These are phyloP conservation scores for Heliconius hewitsoni DNA, from an alignment of 1,140 invertebrate species.

Conservation along the genomic window DNA sequence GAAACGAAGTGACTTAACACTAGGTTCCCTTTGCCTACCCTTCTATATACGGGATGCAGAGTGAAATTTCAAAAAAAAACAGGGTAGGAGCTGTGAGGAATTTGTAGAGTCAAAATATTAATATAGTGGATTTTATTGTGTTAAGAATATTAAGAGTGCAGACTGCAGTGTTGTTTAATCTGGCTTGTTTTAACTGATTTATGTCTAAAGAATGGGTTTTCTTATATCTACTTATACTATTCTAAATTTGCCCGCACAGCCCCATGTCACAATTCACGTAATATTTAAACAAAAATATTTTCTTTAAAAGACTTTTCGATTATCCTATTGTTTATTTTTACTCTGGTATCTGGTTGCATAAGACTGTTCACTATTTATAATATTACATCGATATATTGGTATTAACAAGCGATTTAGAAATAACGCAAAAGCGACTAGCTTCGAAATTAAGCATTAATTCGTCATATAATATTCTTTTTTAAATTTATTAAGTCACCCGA, in stretches of 20 bases:
- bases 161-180: background rate
- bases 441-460: conserved; percentile 19
- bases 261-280: background rate
- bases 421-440: conserved; percentile 43
- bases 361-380: conserved; percentile 4
- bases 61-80: background rate
- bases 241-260: conserved; percentile 17
- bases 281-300: conserved; percentile 19
- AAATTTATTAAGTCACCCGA: background rate
- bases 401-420: conserved; percentile 40
- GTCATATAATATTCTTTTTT: conserved; percentile 16
- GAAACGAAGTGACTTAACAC: too few relatives aligned
- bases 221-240: conserved; percentile 5
- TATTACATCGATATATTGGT: conserved; percentile 23
- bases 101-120: background rate
- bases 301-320: background rate
- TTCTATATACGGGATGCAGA: too few relatives aligned
- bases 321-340: background rate
- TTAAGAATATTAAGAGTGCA: conserved; percentile 2
- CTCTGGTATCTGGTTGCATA: background rate
- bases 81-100: conserved; percentile 3
- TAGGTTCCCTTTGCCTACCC: too few relatives aligned
- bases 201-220: background rate
- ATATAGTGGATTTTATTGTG: background rate
- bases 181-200: conserved; percentile 1